A percentile compares a stretch with the other conserved stretches of the same genome.
Evolutionary conservation across 2,888 invertebrate genomes (phyloP).

Genomic region (Scaptodrosophila latifasciaeformis): DNA sequence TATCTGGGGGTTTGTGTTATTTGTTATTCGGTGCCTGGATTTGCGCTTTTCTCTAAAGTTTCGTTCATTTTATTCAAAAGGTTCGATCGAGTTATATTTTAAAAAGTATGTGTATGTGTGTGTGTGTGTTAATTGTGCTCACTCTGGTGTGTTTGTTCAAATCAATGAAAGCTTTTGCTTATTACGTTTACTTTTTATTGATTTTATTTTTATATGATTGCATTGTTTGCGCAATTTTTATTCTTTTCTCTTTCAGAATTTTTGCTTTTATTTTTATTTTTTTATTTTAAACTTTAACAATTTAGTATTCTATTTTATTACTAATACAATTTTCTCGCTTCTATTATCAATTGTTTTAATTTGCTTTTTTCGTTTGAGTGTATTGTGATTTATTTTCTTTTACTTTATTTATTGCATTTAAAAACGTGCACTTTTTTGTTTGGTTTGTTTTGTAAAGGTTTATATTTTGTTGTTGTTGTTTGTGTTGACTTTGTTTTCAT

Average conservation of each 20-base stretch:
- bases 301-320: constrained; percentile 28
- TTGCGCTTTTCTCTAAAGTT: no score
- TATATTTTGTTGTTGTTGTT: constrained; percentile 20
- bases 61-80: no score
- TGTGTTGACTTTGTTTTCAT: constrained; percentile 29
- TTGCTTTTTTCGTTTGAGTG: constrained; percentile 32
- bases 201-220: constrained; percentile 41
- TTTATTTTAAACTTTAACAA: constrained; percentile 49
- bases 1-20: constrained; percentile 12
- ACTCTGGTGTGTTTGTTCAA: neutral
- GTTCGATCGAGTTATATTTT: no score
- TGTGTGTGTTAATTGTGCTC: constrained; percentile 25
- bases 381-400: constrained; percentile 33
- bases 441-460: constrained; percentile 30
- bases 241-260: neutral
- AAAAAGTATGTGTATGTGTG: constrained; percentile 23
- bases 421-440: constrained; percentile 49
- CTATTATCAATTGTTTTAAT: constrained; percentile 20
- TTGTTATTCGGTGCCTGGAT: no score
- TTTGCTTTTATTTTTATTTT: neutral
- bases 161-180: constrained; percentile 31
- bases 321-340: no score
- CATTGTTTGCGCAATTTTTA: constrained; percentile 15
- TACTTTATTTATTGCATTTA: constrained; percentile 55
- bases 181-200: constrained; percentile 39